Percentiles rank a stretch among this genome's conserved stretches.
These are phyloP conservation scores for Salminus brasiliensis DNA, from an alignment of 2,113 vertebrate genomes.

Conservation along the genomic window DNA sequence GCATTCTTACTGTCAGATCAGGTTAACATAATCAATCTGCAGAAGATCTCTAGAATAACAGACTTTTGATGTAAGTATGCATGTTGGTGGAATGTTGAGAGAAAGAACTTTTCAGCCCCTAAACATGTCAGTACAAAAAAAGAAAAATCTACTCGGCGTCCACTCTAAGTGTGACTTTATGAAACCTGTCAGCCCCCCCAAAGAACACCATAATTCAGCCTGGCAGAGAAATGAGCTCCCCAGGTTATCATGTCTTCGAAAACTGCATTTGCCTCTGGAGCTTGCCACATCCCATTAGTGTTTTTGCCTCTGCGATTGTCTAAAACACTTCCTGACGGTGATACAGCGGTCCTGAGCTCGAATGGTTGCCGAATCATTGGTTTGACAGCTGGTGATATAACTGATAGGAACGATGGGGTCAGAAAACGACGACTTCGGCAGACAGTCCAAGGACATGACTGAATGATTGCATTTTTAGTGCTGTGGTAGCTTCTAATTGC, in stretches of 20 bases:
- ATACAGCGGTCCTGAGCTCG: neutral
- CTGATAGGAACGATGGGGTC: neutral
- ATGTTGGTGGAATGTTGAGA: neutral
- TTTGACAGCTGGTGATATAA: slow-evolving; percentile 16
- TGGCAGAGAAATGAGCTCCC: slow-evolving; percentile 2
- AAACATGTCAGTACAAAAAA: slow-evolving; percentile 5
- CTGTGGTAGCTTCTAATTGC: neutral
- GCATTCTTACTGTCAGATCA: slow-evolving; percentile 23
- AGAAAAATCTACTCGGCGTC: neutral
- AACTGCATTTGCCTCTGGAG: slow-evolving; percentile 12
- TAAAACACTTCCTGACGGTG: neutral
- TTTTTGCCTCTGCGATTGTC: slow-evolving; percentile 10
- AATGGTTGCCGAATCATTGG: neutral
- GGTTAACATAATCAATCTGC: slow-evolving; percentile 23
- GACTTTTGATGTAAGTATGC: neutral
- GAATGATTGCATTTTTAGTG: neutral
- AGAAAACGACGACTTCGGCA: neutral
- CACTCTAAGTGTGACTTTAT: slow-evolving; percentile 1
- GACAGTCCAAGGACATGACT: neutral
- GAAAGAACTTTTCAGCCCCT: slow-evolving; percentile 24
- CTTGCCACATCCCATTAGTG: neutral
- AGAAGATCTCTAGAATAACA: slow-evolving; percentile 20
- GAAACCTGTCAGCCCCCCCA: slow-evolving; percentile 27
- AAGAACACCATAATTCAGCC: slow-evolving; percentile 17
- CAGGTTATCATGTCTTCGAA: slow-evolving; percentile 5